These are phyloP conservation scores for Bradypodion pumilum DNA, from an alignment of 2,797 vertebrate genomes.

Conservation along the genomic window DNA sequence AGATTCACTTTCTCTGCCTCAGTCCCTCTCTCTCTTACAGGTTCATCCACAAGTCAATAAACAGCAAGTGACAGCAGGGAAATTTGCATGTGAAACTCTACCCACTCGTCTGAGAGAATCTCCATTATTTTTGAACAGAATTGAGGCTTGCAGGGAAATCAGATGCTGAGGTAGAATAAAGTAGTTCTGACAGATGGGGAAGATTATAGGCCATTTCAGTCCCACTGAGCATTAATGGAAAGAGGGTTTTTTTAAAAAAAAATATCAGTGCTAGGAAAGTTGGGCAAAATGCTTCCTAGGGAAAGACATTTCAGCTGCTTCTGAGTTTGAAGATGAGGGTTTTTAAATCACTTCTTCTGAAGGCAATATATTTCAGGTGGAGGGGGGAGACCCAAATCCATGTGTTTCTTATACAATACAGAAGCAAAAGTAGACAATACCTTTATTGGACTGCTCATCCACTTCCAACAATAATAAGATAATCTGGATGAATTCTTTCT, in stretches of 20 bases:
- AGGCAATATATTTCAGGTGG: neutral
- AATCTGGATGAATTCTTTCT: neutral
- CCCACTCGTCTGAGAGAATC: slow-evolving; percentile 43
- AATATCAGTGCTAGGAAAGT: slow-evolving; percentile 46
- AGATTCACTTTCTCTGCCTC: no score
- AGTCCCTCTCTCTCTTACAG: neutral
- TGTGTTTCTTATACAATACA: no score
- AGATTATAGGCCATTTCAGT: slow-evolving; percentile 65
- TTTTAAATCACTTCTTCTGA: neutral
- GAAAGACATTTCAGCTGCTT: slow-evolving; percentile 34
- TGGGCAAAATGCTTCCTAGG: slow-evolving; percentile 44
- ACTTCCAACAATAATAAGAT: neutral
- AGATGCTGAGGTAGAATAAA: slow-evolving; percentile 64
- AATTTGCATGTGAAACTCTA: slow-evolving; percentile 42
- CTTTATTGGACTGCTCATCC: no score
- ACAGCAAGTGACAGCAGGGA: slow-evolving; percentile 61
- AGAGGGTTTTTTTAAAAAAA: neutral
- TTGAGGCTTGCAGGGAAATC: slow-evolving; percentile 65
- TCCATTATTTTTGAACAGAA: slow-evolving; percentile 60
- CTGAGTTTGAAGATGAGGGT: neutral
- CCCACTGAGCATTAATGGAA: slow-evolving; percentile 52
- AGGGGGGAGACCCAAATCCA: no score
- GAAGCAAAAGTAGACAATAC: no score
- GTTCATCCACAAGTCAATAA: neutral
- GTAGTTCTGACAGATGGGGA: slow-evolving; percentile 65